Conservation (phyloP, 2,888 invertebrate species). For the Xestia ashworthii region DNA sequence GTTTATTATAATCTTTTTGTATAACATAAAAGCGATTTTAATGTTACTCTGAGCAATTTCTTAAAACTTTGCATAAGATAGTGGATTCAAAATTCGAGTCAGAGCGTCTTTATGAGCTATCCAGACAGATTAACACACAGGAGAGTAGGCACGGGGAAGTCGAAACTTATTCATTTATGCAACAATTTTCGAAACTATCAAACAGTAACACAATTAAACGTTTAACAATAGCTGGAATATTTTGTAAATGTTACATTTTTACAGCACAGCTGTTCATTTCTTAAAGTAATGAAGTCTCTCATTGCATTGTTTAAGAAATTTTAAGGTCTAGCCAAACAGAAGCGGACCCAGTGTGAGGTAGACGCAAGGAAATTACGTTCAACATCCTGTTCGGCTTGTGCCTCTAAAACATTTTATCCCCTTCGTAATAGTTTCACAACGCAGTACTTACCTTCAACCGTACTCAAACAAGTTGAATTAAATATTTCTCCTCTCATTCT, state of each 20-base stretch:
- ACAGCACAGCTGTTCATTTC: neutral
- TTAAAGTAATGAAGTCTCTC: neutral
- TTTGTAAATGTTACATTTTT: neutral
- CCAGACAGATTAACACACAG: slow-evolving; percentile 54
- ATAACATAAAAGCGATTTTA: neutral
- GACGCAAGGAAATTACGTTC: neutral
- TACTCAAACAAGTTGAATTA: neutral
- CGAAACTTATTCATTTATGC: slow-evolving; percentile 45
- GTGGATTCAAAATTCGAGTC: slow-evolving; percentile 30
- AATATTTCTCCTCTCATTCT: slow-evolving; percentile 19
- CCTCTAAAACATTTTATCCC: neutral
- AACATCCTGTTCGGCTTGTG: neutral
- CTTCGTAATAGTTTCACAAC: neutral
- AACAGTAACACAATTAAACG: slow-evolving; percentile 10
- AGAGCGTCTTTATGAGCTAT: slow-evolving; percentile 26
- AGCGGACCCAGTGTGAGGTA: neutral
- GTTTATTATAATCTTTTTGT: neutral
- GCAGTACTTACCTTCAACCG: neutral
- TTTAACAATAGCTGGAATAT: neutral
- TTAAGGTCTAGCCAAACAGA: neutral
- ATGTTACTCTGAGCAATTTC: neutral
- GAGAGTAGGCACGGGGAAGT: slow-evolving; percentile 32
- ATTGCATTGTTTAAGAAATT: neutral
- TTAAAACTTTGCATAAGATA: neutral
- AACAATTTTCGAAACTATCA: slow-evolving; percentile 18